phyloP scores from a whole-genome alignment of 2,113 vertebrate species.

The Stictonetta naevosa region DNA sequence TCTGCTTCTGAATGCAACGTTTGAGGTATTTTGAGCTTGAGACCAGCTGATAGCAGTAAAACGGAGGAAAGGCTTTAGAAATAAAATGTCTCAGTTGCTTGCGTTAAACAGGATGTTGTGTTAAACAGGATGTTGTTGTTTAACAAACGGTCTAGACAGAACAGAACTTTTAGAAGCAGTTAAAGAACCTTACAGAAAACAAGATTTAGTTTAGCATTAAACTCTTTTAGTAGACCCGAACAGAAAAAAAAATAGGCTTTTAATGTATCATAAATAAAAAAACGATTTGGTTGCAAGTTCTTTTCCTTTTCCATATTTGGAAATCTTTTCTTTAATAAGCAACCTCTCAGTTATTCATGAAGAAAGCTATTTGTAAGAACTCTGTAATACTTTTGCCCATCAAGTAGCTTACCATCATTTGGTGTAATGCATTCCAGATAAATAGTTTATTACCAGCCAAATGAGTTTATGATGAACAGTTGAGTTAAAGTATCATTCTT shows the following conservation, averaged over 20 bases:
- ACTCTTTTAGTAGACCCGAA: not conserved
- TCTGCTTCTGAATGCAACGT: not conserved
- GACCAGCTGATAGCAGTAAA: not conserved
- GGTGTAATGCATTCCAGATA: not conserved
- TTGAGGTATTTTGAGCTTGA: not conserved
- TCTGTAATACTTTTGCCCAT: not conserved
- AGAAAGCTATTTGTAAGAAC: not conserved
- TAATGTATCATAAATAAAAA: not conserved
- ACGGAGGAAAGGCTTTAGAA: not conserved
- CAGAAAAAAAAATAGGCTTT: not conserved
- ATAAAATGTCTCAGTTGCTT: not conserved
- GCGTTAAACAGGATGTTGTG: not conserved
- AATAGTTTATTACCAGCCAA: not conserved
- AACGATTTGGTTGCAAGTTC: not conserved
- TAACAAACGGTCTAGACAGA: not conserved
- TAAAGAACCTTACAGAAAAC: not conserved
- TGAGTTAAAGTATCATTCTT: not conserved
- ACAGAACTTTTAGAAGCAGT: not conserved
- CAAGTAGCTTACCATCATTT: not conserved
- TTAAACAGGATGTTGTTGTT: not conserved
- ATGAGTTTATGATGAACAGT: not conserved
- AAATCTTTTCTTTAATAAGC: not conserved
- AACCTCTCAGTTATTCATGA: not conserved
- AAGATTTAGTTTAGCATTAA: not conserved
- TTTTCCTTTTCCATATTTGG: not conserved